These are phyloP conservation scores for Calyptommatus sinebrachiatus DNA, from an alignment of 2,113 vertebrate genomes.

Conservation along the genomic window DNA sequence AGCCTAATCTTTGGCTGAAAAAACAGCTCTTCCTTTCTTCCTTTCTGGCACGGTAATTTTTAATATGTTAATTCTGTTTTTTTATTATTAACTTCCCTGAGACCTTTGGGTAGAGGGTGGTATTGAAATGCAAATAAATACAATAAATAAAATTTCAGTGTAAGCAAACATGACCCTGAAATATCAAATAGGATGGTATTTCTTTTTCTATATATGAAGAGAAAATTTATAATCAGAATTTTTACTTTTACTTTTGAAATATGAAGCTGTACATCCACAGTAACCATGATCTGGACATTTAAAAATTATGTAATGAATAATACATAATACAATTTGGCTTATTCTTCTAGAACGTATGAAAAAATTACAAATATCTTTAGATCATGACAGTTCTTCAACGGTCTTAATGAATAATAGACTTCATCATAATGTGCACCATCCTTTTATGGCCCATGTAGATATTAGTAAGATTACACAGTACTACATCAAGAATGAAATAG, in stretches of 20 bases:
- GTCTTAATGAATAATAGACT: conserved; percentile 59
- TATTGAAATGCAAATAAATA: too few relatives aligned
- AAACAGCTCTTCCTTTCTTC: too few relatives aligned
- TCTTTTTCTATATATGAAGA: conserved; percentile 18
- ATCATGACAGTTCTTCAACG: conserved; percentile 60
- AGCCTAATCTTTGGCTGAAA: too few relatives aligned
- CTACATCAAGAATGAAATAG: conserved; percentile 55
- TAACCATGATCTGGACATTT: conserved; percentile 39
- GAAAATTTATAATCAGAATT: conserved; percentile 15
- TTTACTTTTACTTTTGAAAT: conserved; percentile 43
- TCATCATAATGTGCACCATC: conserved; percentile 49
- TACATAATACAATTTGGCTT: conserved; percentile 60
- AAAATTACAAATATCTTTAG: conserved; percentile 60
- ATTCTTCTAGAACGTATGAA: conserved; percentile 51
- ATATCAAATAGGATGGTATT: conserved; percentile 30
- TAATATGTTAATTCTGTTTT: too few relatives aligned
- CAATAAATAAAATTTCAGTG: conserved; percentile 28
- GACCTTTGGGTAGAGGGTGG: too few relatives aligned
- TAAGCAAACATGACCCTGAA: conserved; percentile 9
- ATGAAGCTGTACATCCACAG: conserved; percentile 44
- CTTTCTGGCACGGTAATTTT: too few relatives aligned
- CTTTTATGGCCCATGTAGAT: conserved; percentile 56
- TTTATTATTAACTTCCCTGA: too few relatives aligned
- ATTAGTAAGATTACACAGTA: conserved; percentile 55
- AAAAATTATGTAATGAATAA: conserved; percentile 67